These are phyloP conservation scores for Barnardius zonarius DNA, from an alignment of 2,113 vertebrate genomes.

Conservation along the genomic window DNA sequence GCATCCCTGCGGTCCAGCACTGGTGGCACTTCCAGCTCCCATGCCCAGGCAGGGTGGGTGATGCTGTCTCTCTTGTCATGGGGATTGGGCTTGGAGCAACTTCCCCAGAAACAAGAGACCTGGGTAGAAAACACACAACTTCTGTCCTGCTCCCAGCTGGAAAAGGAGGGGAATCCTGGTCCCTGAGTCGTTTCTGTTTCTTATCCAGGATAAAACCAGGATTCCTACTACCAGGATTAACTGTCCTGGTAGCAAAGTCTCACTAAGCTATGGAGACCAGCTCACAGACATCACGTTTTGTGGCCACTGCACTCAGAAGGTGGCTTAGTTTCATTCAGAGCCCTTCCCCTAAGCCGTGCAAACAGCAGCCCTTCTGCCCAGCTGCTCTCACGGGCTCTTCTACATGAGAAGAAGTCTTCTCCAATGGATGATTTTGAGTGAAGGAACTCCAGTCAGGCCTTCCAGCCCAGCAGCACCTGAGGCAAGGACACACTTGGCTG, in stretches of 20 bases:
- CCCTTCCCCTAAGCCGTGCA: neutral
- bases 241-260: neutral
- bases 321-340: neutral
- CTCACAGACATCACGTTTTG: accelerated
- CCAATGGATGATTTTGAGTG: neutral
- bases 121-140: neutral
- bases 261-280: neutral
- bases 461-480: neutral
- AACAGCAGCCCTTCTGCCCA: neutral
- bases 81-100: neutral
- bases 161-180: neutral
- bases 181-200: neutral
- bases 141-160: neutral
- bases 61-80: too few relatives aligned
- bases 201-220: neutral
- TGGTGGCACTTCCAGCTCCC: neutral
- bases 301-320: neutral
- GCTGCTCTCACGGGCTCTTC: neutral
- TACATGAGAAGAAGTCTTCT: neutral
- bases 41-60: neutral
- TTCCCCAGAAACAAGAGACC: neutral
- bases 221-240: neutral
- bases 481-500: neutral
- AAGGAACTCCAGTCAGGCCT: neutral
- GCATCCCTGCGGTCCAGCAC: neutral